Evolutionary conservation across 2,888 invertebrate genomes (phyloP), one percentile per base, ranked within the genome.

Genomic region (Drosophila limbata): DNA sequence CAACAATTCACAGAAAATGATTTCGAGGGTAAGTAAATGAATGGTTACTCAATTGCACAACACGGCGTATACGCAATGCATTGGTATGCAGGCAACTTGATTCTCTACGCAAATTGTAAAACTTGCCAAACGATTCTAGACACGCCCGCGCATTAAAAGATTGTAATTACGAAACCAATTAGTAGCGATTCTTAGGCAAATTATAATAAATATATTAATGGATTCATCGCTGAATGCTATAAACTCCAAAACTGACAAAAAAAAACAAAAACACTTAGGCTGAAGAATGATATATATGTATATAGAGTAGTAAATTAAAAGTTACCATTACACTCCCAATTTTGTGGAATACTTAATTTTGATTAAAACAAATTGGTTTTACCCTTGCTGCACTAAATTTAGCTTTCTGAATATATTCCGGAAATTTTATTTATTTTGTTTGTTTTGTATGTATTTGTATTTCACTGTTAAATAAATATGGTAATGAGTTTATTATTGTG

Each of bases 1-100:
- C 96, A 95, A 91, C 95, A 96, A 90, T 97, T 96, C 92, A 96
- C 97, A 65, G 97, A 97, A 92, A 95, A 96, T 91, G 97, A 98
- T 93, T 97, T 96, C 92, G 97, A 97, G 95, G 97, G 97, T 97
- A 93, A 82, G 81, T 48, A 33, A 50, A 47, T 15, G 31, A 45
- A 45, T 8, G 33, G 3, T 2, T 42, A 47, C 19, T 56, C n/a
- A 17, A 55, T 45, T 55, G 59, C 42, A 53, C 60, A 56, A 62
- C 57, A 21, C 39, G 28, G 53, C 78, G 78, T 73, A 76, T 78
- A 73, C 76, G 74, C 56, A 73, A 77, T 60, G 62, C 52, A 69
- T 51, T 51, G 25, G 25, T 11, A 37, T 51, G 51, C 21, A 25
- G 37, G 37, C n/a, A 33, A 35, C 33, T 21, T 44, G 55, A 57